A percentile compares a stretch with the other conserved stretches of the same genome.
phyloP scores from a whole-genome alignment of 2,888 invertebrate species.

The Rhopalosiphum nymphaeae region DNA sequence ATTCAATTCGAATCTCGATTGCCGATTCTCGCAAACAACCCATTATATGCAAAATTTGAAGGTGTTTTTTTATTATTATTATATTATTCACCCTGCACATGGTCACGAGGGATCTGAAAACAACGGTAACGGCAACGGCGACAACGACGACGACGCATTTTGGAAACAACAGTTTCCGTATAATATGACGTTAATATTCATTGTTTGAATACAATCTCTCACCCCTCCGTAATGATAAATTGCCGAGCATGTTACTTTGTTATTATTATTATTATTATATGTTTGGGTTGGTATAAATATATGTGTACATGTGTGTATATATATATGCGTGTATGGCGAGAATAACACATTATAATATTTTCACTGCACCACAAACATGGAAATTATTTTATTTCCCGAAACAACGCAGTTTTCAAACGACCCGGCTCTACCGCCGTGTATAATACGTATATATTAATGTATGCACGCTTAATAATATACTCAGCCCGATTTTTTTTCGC shows the following conservation, averaged over 20 bases:
- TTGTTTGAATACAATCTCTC: slow-evolving; percentile 45
- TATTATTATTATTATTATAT: slow-evolving; percentile 27
- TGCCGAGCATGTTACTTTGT: neutral
- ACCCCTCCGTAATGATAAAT: slow-evolving; percentile 35
- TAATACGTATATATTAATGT: neutral
- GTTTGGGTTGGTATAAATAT: neutral
- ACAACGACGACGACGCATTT: neutral
- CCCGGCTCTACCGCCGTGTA: neutral
- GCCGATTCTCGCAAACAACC: neutral
- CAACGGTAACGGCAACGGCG: neutral
- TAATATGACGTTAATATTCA: slow-evolving; percentile 53
- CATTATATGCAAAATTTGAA: neutral
- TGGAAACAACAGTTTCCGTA: slow-evolving; percentile 34
- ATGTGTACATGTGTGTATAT: neutral
- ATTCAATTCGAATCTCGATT: neutral
- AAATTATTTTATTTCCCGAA: slow-evolving; percentile 38
- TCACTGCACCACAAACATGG: neutral
- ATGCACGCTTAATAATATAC: neutral
- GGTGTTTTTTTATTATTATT: neutral
- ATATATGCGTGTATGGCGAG: neutral
- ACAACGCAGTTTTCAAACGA: neutral
- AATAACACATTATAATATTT: slow-evolving; percentile 4
- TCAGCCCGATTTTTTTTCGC: neutral
- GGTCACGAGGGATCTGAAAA: neutral
- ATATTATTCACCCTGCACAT: neutral